Evolutionary conservation across 2,797 vertebrate genomes (phyloP).

Genomic region (Ctenosaura bakeri): DNA sequence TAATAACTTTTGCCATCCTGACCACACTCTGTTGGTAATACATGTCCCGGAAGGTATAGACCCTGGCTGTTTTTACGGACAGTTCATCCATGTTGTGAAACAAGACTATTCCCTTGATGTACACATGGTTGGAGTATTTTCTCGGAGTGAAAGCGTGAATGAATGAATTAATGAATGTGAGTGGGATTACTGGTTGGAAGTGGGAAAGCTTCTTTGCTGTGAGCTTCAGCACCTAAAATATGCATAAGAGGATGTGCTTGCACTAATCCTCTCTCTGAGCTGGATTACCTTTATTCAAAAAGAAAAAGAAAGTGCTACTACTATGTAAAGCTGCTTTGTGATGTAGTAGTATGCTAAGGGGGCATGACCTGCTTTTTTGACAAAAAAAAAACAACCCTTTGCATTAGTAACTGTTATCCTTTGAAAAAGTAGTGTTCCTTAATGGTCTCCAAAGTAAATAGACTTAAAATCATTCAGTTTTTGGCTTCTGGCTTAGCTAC

Average conservation of each 20-base stretch:
- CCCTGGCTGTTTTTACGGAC: neutral
- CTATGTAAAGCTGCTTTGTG: neutral
- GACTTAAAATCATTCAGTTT: neutral
- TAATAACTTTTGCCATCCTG: too few species aligned
- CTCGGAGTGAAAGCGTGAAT: constrained; percentile 29
- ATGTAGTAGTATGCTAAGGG: neutral
- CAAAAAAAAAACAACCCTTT: neutral
- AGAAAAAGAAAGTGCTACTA: neutral
- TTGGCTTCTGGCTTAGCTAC: neutral
- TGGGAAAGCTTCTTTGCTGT: neutral
- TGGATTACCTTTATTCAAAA: constrained; percentile 31
- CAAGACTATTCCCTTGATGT: constrained; percentile 16
- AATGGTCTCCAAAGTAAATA: neutral
- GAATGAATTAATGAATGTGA: constrained; percentile 18
- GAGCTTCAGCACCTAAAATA: constrained; percentile 28
- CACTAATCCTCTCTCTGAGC: constrained; percentile 31
- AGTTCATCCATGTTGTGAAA: neutral
- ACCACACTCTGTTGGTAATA: too few species aligned
- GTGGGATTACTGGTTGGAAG: neutral
- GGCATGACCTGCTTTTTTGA: neutral
- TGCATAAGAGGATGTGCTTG: constrained; percentile 12
- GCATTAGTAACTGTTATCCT: neutral
- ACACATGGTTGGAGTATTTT: neutral
- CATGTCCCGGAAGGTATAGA: too few species aligned
- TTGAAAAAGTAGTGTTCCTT: neutral